phyloP scores from a whole-genome alignment of 2,797 vertebrate genomes.

The Numenius phaeopus region DNA sequence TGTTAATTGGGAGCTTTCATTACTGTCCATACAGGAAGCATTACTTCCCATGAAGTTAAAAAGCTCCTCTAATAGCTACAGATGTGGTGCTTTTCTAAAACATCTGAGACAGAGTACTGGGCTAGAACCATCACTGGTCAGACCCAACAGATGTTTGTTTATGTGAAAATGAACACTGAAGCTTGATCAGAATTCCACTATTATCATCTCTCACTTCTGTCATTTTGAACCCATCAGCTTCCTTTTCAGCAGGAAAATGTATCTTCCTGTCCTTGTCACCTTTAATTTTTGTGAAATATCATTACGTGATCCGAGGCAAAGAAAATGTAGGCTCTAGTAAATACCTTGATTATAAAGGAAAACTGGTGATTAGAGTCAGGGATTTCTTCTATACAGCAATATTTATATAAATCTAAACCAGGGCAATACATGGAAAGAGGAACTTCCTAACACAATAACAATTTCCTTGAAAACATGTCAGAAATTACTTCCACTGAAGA shows the following conservation, averaged over 20 bases:
- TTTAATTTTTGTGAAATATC: neutral
- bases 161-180: neutral
- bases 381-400: neutral
- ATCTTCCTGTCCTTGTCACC: constrained; percentile 11
- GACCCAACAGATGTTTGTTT: neutral
- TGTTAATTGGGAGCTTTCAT: neutral
- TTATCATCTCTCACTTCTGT: neutral
- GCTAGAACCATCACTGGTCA: neutral
- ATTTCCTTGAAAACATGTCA: neutral
- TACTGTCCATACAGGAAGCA: neutral
- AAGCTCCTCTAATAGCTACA: neutral
- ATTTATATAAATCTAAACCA: neutral
- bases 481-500: neutral
- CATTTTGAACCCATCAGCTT: neutral
- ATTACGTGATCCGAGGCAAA: neutral
- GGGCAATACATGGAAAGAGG: neutral
- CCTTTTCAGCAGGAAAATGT: constrained; percentile 38
- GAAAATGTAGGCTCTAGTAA: neutral
- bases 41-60: neutral
- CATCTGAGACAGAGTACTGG: neutral
- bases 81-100: neutral
- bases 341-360: neutral
- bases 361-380: neutral
- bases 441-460: neutral
- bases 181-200: neutral